Percentiles rank a stretch among this genome's conserved stretches.
Evolutionary conservation across 2,888 invertebrate species (phyloP).

Genomic region (Agonum fuliginosum): DNA sequence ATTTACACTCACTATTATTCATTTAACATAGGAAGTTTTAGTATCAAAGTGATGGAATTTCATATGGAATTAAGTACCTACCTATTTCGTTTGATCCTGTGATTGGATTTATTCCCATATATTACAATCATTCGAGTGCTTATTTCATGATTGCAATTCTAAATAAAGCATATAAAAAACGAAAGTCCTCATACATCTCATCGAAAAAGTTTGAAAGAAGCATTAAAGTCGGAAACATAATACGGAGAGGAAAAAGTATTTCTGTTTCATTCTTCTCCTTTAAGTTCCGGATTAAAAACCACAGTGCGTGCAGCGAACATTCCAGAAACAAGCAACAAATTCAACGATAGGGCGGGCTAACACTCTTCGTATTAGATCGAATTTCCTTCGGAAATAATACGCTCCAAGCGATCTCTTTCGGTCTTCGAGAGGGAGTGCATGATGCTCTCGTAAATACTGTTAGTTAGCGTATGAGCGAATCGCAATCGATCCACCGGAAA

Average conservation of each 20-base stretch:
- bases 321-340: conserved; percentile 36
- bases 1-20: too few relatives aligned
- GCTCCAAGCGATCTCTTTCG: conserved; percentile 14
- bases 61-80: too few relatives aligned
- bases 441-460: conserved; percentile 39
- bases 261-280: conserved; percentile 20
- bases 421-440: conserved; percentile 1
- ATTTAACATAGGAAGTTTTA: too few relatives aligned
- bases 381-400: conserved; percentile 57
- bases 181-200: neutral
- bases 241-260: neutral
- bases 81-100: too few relatives aligned
- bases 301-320: conserved; percentile 26
- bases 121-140: too few relatives aligned
- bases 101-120: too few relatives aligned
- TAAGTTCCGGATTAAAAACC: conserved; percentile 31
- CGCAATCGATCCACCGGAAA: conserved; percentile 53
- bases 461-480: conserved; percentile 45
- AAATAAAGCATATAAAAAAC: too few relatives aligned
- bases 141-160: too few relatives aligned
- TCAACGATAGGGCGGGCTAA: conserved; percentile 23
- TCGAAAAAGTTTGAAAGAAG: neutral
- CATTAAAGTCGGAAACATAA: neutral
- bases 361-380: conserved; percentile 35
- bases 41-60: too few relatives aligned